Evolutionary conservation across 2,797 vertebrate species (phyloP), one percentile per base, ranked within the genome.

Genomic region (Pelobates cultripes): DNA sequence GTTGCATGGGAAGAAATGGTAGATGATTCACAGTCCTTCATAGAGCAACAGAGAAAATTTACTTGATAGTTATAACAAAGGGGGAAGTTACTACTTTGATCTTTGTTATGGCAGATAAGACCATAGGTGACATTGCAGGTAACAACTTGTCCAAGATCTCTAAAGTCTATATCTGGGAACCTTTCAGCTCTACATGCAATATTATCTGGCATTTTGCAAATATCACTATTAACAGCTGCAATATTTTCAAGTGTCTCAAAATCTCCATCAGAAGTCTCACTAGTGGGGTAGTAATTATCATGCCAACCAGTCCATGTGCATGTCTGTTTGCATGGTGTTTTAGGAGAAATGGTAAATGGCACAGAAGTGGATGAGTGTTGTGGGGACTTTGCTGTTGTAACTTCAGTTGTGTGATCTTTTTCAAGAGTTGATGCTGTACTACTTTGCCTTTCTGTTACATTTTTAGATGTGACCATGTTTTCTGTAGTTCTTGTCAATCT

Each of bases 1-100:
- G 15, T 42, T 7, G 44, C 44, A 10, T 63, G 41, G 12, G 28
- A 55, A 17, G 6, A 41, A 8, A 28, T 45, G 14, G 77, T 76
- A 53, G 68, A 78, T 71, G 7, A 9, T 47, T 67, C 68, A 75
- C 78, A 80, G 43, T 84, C 70, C 12, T 78, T 47, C 53, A 73
- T 60, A 6, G 70, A 8, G 0, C 94, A 94, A 45, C 94, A 94
- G 51, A 90, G 63, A 43, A 94, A 86, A 4, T 88, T 82, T 3
- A 94, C 0, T 57, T 90, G 17, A 0, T 94, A 94, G 0, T 94
- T 93, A 2, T 92, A 91, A 55, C 94, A 94, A 0, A 94, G 90
- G 0, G 92, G 91, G 0, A 92, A 90, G 14, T 69, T 77, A 9
- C 61, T 66, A 0, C 88, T 1, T 68, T 94, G 93, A 0, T 94